Conservation (phyloP, 2,888 invertebrate species). For the Cheilosia vernalis region DNA sequence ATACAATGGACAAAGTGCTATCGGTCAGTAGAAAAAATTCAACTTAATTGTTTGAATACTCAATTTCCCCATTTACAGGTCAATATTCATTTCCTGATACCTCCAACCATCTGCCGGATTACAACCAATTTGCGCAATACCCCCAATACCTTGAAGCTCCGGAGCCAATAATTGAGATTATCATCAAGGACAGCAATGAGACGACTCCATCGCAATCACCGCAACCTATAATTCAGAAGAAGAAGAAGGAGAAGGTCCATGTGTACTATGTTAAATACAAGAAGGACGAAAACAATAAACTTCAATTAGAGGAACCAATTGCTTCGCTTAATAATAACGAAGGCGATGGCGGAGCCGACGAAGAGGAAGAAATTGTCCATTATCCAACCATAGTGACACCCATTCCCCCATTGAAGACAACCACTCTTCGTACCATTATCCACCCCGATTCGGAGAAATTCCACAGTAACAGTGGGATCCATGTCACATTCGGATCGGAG, state of each 20-base stretch:
- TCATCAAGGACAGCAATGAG: conserved; percentile 95
- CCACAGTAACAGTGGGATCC: conserved; percentile 91
- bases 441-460: conserved; percentile 93
- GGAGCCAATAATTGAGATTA: conserved; percentile 95
- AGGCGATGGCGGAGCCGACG: conserved; percentile 85
- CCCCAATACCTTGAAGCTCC: conserved; percentile 89
- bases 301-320: conserved; percentile 91
- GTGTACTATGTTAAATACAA: conserved; percentile 96
- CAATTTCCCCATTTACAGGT: conserved; percentile 26
- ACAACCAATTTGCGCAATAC: conserved; percentile 77
- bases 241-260: conserved; percentile 90
- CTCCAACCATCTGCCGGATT: conserved; percentile 77
- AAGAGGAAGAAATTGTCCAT: conserved; percentile 82
- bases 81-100: conserved; percentile 76
- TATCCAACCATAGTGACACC: conserved; percentile 85
- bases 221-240: conserved; percentile 83
- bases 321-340: conserved; percentile 90
- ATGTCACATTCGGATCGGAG: conserved; percentile 91
- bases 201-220: conserved; percentile 87
- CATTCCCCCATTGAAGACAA: conserved; percentile 86
- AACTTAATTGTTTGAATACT: background rate
- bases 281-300: conserved; percentile 90
- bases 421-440: conserved; percentile 92
- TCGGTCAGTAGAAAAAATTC: conserved; percentile 34
- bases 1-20: conserved; percentile 79